A percentile compares a stretch with the other conserved stretches of the same genome.
Conservation (phyloP, 1,140 invertebrate genomes). For the Mycetomoellerius zeteki region DNA sequence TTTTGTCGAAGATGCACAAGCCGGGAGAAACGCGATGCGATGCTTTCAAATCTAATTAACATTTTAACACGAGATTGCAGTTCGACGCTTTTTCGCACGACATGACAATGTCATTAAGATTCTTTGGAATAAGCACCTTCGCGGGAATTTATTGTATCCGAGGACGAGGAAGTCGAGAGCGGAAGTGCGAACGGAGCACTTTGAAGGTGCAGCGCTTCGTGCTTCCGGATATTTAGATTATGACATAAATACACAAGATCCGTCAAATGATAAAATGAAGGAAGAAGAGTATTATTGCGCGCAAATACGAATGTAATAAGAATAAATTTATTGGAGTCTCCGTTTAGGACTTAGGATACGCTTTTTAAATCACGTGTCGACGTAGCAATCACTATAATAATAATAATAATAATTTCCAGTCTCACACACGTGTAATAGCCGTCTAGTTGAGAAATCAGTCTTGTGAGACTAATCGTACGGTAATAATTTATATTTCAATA, state of each 20-base stretch:
- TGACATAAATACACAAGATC: slow-evolving; percentile 36
- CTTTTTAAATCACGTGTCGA: slow-evolving; percentile 29
- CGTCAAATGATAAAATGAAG: slow-evolving; percentile 22
- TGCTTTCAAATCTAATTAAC: slow-evolving; percentile 19
- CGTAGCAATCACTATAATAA: slow-evolving; percentile 16
- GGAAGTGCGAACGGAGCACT: slow-evolving; percentile 16
- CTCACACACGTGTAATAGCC: background rate
- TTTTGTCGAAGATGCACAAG: background rate
- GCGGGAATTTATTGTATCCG: background rate
- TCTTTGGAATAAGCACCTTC: background rate
- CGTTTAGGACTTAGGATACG: background rate
- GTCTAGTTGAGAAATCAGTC: slow-evolving; percentile 8
- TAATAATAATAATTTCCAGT: slow-evolving; percentile 9
- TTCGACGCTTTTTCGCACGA: slow-evolving; percentile 1
- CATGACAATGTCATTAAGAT: background rate
- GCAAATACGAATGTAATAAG: background rate
- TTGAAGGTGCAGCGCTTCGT: slow-evolving; percentile 8
- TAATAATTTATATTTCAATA: slow-evolving; percentile 29
- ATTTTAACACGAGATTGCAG: background rate
- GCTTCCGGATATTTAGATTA: slow-evolving; percentile 54
- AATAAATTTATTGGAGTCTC: background rate
- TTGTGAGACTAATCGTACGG: slow-evolving; percentile 16
- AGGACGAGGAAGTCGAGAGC: slow-evolving; percentile 42
- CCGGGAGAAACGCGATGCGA: background rate
- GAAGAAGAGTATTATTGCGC: background rate